Base-by-base conservation (phyloP, 2,888 invertebrate genomes). In the Odontocerum albicorne region DNA sequence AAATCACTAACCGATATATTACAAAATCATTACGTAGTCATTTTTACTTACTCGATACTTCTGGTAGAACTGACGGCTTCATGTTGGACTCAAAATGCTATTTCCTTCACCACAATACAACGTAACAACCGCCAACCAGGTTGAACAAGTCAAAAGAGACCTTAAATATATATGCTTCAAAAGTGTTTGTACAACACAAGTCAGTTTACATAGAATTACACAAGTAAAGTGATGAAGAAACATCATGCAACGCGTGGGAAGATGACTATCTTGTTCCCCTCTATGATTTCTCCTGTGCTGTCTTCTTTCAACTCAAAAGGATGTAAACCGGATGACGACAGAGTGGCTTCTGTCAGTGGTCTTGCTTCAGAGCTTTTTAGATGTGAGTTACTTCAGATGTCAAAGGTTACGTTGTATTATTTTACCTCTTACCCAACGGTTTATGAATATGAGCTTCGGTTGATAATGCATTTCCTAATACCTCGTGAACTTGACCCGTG, bases 1-100 rank as follows among this genome's bases (percentile, higher is more conserved):
- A 21, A 50, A 50, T 36, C 43, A 27, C 35, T 17, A 27, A 12
- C 17, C 44, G 21, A 44, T 51, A 44, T 42, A 38, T 51, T 51
- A 51, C 44, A 17, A 51, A 33, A 35, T 20, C 33, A 44, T 51
- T 51, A 36, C 36, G 33, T 51, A 44, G 43, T 51, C 35, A 43
- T 16, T 16, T 19, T 49, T 21, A 21, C 22, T 19, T 19, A 21
- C 19, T 27, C 32, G 17, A 12, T 8, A 31, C 19, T 49, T 40
- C 40, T 49, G 27, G 40, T 19, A 40, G 33, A 33, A 32, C 19
- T 16, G 42, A 31, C n/a, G 15, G 22, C 32, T 12, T 40, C 40
- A 31, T n/a, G 38, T 45, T 38, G 38, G 38, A 43, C 44, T 52
- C 52, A 13, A 45, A 52, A 52, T 44, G 32, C 31, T 22, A 38